Base-by-base conservation (phyloP, 2,888 invertebrate species). In the Hemithea aestivaria region DNA sequence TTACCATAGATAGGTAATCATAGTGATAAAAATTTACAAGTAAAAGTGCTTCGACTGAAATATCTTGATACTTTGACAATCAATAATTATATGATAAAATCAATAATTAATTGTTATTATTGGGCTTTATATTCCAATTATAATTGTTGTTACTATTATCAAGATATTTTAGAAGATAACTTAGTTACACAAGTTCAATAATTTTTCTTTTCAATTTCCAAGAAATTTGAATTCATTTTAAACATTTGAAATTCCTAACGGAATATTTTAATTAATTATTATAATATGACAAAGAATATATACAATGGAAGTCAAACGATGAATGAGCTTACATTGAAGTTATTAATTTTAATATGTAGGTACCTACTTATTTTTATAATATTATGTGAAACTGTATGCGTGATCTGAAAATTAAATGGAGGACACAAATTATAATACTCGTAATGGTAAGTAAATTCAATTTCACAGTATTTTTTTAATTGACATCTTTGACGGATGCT, bases 1-100 rank as follows among this genome's bases (percentile, higher is more conserved):
- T 53, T 43, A 65, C 58, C 62, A 62, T 50, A 59, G 53, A 44
- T 29, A 50, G 43, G 31, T 42, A 38, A 16, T 39, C 20, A 39
- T 27, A 37, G 24, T 32, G 22, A 35, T 37, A 16, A 23, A 4
- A 16, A 16, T 16, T 20, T 36, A 26, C 8, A 27, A 37, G 8
- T 24, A 16, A 7, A 35, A 35, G 20, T 20, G 21, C 12, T n/a
- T 12, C 6, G 21, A 27, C n/a, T 10, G 7, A 33, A 6, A 11
- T 22, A 16, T 29, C 33, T 27, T 29, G 36, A 21, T 29, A 28
- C 21, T 28, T 9, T 16, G 3, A 16, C 5, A 4, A 16, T 5
- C 16, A n/a, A n/a, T 16, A 16, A 2, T 5, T 16, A 16, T 16
- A 16, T n/a, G n/a, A n/a, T n/a, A n/a, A n/a, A n/a, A n/a, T n/a